Evolutionary conservation across 2,888 invertebrate species (phyloP).

Genomic region (Cataglyphis rosenhaueri): DNA sequence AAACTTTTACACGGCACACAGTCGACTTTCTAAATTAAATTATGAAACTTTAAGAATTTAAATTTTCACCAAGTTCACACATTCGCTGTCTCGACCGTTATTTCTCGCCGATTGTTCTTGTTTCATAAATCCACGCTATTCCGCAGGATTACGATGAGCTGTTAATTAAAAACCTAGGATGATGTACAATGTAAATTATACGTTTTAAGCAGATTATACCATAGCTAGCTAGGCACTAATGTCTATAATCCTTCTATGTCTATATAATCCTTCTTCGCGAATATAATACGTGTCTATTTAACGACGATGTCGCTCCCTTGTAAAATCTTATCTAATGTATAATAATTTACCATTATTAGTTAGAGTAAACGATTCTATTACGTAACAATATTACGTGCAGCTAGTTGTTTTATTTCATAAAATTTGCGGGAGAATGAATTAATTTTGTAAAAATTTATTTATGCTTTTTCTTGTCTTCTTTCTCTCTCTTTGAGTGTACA

Average conservation of each 20-base stretch:
- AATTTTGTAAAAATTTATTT: not conserved
- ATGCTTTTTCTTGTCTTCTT: not conserved
- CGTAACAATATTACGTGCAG: not conserved
- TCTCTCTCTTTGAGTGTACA: not conserved
- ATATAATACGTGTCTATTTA: not conserved
- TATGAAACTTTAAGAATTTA: constrained; percentile 39
- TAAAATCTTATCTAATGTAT: not conserved
- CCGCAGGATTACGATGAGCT: not conserved
- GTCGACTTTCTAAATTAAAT: constrained; percentile 30
- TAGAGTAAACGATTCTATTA: not conserved
- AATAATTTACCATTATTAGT: not conserved
- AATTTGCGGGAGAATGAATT: not conserved
- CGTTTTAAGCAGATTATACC: constrained; percentile 20
- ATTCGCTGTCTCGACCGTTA: not conserved
- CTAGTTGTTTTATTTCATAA: constrained; percentile 2
- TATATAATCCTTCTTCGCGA: not conserved
- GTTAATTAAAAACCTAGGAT: constrained; percentile 30
- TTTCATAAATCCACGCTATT: constrained; percentile 22
- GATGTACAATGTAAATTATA: constrained; percentile 3
- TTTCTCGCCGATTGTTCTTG: constrained; percentile 16
- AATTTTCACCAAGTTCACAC: constrained; percentile 28
- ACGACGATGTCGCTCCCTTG: not conserved
- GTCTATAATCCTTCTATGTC: not conserved
- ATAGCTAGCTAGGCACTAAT: not conserved
- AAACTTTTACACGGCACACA: constrained; percentile 26